phyloP scores from a whole-genome alignment of 2,797 vertebrate genomes.

The Malurus splendens region DNA sequence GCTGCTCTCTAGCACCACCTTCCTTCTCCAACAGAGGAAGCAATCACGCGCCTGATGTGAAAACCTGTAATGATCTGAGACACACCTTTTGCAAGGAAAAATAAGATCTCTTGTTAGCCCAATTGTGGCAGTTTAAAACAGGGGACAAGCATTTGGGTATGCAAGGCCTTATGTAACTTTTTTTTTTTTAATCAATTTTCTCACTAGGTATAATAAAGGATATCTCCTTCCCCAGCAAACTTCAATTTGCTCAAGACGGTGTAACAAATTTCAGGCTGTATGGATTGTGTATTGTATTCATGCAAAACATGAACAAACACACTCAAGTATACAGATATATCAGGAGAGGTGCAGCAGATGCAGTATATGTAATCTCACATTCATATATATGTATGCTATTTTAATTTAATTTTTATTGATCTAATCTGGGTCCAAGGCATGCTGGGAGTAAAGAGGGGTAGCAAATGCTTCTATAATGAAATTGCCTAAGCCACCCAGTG shows the following conservation, averaged over 20 bases:
- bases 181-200: neutral
- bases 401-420: neutral
- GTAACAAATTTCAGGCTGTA: neutral
- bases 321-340: neutral
- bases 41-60: rapidly evolving
- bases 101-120: neutral
- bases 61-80: neutral
- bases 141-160: neutral
- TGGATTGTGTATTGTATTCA: neutral
- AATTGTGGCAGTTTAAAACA: neutral
- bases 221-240: neutral
- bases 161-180: neutral
- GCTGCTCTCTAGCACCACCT: neutral
- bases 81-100: neutral
- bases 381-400: neutral
- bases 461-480: neutral
- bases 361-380: neutral
- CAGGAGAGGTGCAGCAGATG: neutral
- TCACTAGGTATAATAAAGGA: neutral
- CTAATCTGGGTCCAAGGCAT: neutral
- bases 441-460: neutral
- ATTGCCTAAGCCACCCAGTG: neutral
- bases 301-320: neutral
- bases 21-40: neutral
- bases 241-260: neutral